Percentiles rank a stretch among this genome's conserved stretches.
These are phyloP conservation scores for Plumapathes pennacea DNA, from an alignment of 92 coral and sea anemone species.

Conservation along the genomic window DNA sequence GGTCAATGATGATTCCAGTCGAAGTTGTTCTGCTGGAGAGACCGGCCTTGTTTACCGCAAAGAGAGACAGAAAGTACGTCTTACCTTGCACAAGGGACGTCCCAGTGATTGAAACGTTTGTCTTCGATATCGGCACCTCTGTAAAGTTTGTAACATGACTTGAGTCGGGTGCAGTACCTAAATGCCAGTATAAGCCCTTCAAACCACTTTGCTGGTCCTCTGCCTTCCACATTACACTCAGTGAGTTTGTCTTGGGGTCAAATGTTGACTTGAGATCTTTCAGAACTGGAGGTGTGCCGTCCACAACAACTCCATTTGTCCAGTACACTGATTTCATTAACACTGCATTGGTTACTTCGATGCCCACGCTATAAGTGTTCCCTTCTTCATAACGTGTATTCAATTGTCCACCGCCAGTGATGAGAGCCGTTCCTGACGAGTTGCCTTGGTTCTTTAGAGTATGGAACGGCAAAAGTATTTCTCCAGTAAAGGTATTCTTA, in stretches of 20 bases:
- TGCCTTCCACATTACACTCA: conserved; percentile 58
- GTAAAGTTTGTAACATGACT: conserved; percentile 53
- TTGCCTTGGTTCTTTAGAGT: conserved; percentile 30
- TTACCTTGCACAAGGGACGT: conserved; percentile 62
- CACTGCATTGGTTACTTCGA: conserved; percentile 68
- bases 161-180: conserved; percentile 68
- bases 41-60: conserved; percentile 65
- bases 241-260: conserved; percentile 43
- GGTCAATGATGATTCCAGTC: conserved; percentile 80
- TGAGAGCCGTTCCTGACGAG: conserved; percentile 55
- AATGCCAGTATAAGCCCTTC: conserved; percentile 63
- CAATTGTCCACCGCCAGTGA: conserved; percentile 65
- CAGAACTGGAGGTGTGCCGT: conserved; percentile 78
- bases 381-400: conserved; percentile 58
- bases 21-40: conserved; percentile 63
- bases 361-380: conserved; percentile 59
- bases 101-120: conserved; percentile 24
- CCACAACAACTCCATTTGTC: conserved; percentile 84
- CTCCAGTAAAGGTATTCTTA: conserved; percentile 41
- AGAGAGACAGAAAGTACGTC: conserved; percentile 73
- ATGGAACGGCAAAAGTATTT: conserved; percentile 70
- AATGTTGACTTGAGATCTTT: conserved; percentile 53
- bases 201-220: conserved; percentile 74
- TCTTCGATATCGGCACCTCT: conserved; percentile 10
- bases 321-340: conserved; percentile 61